phyloP scores from a whole-genome alignment of 2,113 vertebrate species.

The Diadophis punctatus region DNA sequence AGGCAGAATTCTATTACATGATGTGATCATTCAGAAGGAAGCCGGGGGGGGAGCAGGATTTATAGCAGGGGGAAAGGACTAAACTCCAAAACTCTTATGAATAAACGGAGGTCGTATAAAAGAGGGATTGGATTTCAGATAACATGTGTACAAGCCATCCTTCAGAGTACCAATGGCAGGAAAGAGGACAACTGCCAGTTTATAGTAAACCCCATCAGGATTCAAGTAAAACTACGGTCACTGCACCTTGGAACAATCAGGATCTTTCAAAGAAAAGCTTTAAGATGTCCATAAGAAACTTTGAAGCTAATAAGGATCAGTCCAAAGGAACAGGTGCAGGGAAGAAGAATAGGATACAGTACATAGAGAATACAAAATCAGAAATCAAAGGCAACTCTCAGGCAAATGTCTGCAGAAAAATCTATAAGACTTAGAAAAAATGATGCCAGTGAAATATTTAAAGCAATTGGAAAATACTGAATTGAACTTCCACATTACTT shows the following conservation, averaged over 20 bases:
- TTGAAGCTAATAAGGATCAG: neutral
- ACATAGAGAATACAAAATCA: too few relatives aligned
- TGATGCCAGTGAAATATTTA: too few relatives aligned
- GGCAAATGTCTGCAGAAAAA: too few relatives aligned
- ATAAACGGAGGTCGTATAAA: neutral
- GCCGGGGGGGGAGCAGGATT: too few relatives aligned
- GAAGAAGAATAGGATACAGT: too few relatives aligned
- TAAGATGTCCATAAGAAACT: neutral
- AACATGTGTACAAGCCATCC: too few relatives aligned
- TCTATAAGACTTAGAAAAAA: too few relatives aligned
- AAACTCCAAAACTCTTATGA: neutral
- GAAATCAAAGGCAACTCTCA: too few relatives aligned
- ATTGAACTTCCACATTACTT: too few relatives aligned
- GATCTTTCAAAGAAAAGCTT: neutral
- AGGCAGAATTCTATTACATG: neutral
- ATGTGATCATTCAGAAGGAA: neutral
- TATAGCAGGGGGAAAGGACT: neutral
- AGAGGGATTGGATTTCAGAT: too few relatives aligned
- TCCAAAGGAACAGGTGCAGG: too few relatives aligned
- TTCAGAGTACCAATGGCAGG: neutral
- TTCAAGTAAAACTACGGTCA: neutral
- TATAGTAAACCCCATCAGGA: neutral
- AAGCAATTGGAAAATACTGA: too few relatives aligned
- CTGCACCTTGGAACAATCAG: neutral
- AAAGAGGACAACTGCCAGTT: neutral